Conservation (phyloP, 2,113 vertebrate genomes). For the Danio rerio region DNA sequence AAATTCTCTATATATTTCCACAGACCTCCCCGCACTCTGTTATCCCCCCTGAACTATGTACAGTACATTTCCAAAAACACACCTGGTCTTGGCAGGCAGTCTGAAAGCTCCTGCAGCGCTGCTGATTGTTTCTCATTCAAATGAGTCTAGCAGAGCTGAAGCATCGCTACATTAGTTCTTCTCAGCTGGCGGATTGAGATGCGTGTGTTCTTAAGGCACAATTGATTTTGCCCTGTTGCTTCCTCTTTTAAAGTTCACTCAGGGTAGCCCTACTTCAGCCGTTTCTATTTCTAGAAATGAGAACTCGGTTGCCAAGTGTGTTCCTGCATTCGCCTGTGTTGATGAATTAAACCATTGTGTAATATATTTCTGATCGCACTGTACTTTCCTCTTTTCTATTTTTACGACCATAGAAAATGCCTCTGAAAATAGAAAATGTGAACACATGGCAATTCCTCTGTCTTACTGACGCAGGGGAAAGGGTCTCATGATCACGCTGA, state of each 20-base stretch:
- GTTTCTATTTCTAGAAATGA: conserved; percentile 52
- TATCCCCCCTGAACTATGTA: no score
- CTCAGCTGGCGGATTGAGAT: conserved; percentile 24
- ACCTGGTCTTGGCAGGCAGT: conserved; percentile 9
- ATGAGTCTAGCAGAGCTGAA: conserved; percentile 28
- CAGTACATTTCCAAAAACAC: conserved; percentile 8
- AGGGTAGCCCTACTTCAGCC: conserved; percentile 11
- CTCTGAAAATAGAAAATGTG: no score
- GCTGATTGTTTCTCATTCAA: background rate
- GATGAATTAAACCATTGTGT: conserved; percentile 32
- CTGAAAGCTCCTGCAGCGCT: background rate
- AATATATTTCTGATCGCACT: conserved; percentile 25
- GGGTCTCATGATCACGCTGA: background rate
- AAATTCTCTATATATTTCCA: no score
- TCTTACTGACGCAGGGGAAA: conserved; percentile 19
- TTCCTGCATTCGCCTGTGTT: conserved; percentile 39
- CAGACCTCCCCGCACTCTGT: no score
- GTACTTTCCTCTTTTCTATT: conserved; percentile 40
- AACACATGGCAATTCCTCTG: no score
- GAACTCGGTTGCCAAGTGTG: conserved; percentile 34
- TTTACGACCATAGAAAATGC: background rate
- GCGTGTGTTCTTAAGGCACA: conserved; percentile 44
- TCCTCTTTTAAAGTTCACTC: conserved; percentile 51
- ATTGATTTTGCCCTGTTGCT: conserved; percentile 48
- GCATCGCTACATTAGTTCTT: conserved; percentile 23